phyloP scores from a whole-genome alignment of 53 echinoderm and acorn worm genomes.

The Paracentrotus lividus region DNA sequence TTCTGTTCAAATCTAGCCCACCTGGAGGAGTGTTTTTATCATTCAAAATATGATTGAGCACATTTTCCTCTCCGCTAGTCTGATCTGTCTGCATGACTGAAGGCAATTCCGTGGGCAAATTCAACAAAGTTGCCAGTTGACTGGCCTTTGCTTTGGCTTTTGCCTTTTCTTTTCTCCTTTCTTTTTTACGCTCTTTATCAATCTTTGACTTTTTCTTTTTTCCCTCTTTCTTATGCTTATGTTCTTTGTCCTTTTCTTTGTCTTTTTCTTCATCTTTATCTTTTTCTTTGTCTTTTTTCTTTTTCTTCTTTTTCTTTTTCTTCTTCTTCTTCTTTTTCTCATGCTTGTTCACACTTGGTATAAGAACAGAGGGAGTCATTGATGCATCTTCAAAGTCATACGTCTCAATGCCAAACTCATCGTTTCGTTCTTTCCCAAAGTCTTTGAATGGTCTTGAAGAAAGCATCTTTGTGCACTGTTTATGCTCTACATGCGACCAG shows the following conservation, averaged over 20 bases:
- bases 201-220: slow-evolving; percentile 65
- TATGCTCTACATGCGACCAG: slow-evolving; percentile 64
- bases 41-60: slow-evolving; percentile 64
- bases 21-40: slow-evolving; percentile 18
- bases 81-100: slow-evolving; percentile 63
- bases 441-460: slow-evolving; percentile 68
- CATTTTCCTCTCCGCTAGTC: slow-evolving; percentile 28
- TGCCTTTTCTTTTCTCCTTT: slow-evolving; percentile 66
- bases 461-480: slow-evolving; percentile 53
- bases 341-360: slow-evolving; percentile 2
- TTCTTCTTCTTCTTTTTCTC: slow-evolving; percentile 83
- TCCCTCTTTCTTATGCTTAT: slow-evolving; percentile 72
- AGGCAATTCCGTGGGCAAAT: slow-evolving; percentile 74
- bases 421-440: slow-evolving; percentile 51
- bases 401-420: slow-evolving; percentile 61
- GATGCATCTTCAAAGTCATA: slow-evolving; percentile 64
- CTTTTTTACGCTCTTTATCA: slow-evolving; percentile 66
- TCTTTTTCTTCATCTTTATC: slow-evolving; percentile 69
- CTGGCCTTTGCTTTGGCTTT: slow-evolving; percentile 70
- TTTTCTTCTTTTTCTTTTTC: slow-evolving; percentile 84
- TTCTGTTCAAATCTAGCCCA: slow-evolving; percentile 38
- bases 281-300: slow-evolving; percentile 75
- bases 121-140: slow-evolving; percentile 76
- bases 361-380: slow-evolving; percentile 20
- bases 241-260: slow-evolving; percentile 71